Evolutionary conservation across 2,888 invertebrate genomes (phyloP).

Genomic region (Apotomis capreana): DNA sequence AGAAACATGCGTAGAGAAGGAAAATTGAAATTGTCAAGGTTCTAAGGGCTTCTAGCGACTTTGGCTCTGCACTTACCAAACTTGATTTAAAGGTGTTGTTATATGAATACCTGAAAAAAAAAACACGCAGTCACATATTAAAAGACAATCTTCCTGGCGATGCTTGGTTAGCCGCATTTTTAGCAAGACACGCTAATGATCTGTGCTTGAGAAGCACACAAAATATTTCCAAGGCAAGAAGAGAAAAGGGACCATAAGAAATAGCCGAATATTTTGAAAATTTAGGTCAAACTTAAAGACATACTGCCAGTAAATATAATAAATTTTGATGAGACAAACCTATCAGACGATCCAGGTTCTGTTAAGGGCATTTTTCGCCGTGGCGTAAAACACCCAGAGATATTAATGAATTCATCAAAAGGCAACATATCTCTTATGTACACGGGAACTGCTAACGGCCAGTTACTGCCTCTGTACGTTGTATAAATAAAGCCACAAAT

Average conservation of each 20-base stretch:
- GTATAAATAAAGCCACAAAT: not conserved
- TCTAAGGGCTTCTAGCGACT: conserved; percentile 38
- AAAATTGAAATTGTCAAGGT: conserved; percentile 27
- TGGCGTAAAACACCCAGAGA: not conserved
- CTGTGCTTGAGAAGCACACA: not conserved
- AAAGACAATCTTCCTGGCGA: no score
- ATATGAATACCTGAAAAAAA: conserved; percentile 26
- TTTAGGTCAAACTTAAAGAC: not conserved
- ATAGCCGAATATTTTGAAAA: not conserved
- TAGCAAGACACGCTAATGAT: no score
- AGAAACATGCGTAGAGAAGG: conserved; percentile 29
- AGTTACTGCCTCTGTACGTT: not conserved
- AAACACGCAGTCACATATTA: no score
- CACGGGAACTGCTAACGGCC: not conserved
- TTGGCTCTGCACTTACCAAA: conserved; percentile 45
- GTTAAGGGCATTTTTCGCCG: not conserved
- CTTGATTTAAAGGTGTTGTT: conserved; percentile 46
- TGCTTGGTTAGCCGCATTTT: not conserved
- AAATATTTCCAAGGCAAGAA: no score
- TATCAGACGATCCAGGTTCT: not conserved
- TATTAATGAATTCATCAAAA: not conserved
- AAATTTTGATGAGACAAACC: not conserved
- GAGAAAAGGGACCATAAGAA: no score
- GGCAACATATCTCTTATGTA: not conserved
- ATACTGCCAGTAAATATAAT: not conserved